These are phyloP conservation scores for Clangula hyemalis DNA, from an alignment of 2,797 vertebrate genomes.

Conservation along the genomic window DNA sequence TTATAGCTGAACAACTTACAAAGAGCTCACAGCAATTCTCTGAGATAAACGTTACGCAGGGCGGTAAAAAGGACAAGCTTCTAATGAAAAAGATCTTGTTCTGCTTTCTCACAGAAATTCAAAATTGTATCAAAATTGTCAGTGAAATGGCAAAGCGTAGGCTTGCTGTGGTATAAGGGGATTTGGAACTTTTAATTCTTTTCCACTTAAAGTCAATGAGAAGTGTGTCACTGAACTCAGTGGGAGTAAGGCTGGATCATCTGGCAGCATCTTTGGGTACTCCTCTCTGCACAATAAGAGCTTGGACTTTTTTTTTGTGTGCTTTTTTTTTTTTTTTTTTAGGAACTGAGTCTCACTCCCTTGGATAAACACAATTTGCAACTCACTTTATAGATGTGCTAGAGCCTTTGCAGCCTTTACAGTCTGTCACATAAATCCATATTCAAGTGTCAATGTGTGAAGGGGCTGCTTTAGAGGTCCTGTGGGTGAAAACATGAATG, in stretches of 20 bases:
- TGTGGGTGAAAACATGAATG: slow-evolving; percentile 27
- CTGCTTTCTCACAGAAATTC: neutral
- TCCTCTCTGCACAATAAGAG: neutral
- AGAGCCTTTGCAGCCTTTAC: slow-evolving; percentile 23
- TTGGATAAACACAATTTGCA: slow-evolving; percentile 25
- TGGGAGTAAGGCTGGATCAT: neutral
- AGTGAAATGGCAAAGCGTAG: neutral
- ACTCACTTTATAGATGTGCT: neutral
- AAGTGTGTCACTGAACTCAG: neutral
- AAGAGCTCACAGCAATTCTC: neutral
- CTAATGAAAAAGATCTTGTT: neutral
- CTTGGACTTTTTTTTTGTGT: neutral
- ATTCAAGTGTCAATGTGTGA: slow-evolving; percentile 34
- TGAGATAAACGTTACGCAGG: neutral
- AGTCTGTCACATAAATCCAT: slow-evolving; percentile 41
- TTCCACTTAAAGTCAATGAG: neutral
- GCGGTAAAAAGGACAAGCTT: neutral
- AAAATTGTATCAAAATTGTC: neutral
- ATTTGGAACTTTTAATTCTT: neutral
- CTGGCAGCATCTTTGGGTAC: neutral
- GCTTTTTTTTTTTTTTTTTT: neutral
- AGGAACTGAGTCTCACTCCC: neutral
- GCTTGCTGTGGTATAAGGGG: neutral
- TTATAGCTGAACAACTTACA: neutral
- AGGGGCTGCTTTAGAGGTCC: neutral